Conservation (phyloP, 2,113 vertebrate species). For the Dipodomys spectabilis region DNA sequence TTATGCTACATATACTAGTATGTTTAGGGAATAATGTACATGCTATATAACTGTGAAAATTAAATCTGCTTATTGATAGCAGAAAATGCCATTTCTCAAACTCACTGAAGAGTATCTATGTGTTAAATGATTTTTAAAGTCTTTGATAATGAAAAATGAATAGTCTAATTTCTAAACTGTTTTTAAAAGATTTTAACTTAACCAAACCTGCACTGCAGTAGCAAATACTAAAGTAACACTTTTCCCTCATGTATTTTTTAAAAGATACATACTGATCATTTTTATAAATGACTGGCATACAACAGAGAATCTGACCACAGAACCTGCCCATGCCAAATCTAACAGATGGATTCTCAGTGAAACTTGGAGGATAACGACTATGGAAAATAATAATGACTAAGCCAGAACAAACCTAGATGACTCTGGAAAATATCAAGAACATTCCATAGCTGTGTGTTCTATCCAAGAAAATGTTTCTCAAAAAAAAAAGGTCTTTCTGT, state of each 20-base stretch:
- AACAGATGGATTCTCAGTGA: neutral
- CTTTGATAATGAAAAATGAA: neutral
- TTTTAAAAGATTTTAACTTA: slow-evolving; percentile 36
- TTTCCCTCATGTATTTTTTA: neutral
- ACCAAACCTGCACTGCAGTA: neutral
- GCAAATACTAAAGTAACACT: neutral
- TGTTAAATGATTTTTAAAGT: neutral
- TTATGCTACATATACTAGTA: neutral
- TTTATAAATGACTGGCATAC: neutral
- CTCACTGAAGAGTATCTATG: neutral
- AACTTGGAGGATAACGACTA: neutral
- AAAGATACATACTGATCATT: neutral
- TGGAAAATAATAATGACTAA: neutral
- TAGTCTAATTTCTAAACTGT: neutral
- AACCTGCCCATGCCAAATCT: neutral
- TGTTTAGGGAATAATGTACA: neutral
- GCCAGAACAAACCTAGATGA: neutral
- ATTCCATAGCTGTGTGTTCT: neutral
- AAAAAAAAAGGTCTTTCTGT: neutral
- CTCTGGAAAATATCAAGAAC: neutral
- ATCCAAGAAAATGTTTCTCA: neutral
- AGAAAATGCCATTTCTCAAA: slow-evolving; percentile 6
- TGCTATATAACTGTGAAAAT: slow-evolving; percentile 4
- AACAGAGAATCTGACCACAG: neutral
- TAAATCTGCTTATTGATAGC: slow-evolving; percentile 1